A percentile compares a stretch with the other conserved stretches of the same genome.
phyloP scores from a whole-genome alignment of 2,888 invertebrate genomes.

The Gnatocerus cornutus region DNA sequence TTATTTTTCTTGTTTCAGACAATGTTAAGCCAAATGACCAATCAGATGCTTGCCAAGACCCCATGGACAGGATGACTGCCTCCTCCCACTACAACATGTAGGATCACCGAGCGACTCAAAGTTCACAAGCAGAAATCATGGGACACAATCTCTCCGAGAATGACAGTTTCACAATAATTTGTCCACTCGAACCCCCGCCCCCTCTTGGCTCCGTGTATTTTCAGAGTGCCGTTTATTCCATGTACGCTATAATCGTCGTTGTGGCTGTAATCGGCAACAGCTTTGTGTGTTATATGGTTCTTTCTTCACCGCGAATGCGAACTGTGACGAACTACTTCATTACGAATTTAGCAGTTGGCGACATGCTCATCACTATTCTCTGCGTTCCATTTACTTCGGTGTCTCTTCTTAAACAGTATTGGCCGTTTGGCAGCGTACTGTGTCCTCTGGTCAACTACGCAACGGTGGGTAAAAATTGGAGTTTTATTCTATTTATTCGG shows the following conservation, averaged over 20 bases:
- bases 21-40: background rate
- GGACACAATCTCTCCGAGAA: conserved; percentile 34
- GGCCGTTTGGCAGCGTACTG: conserved; percentile 90
- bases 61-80: background rate
- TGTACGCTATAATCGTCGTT: conserved; percentile 83
- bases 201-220: conserved; percentile 72
- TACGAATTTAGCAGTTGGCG: conserved; percentile 90
- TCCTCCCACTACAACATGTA: background rate
- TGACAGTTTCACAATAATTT: conserved; percentile 49
- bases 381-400: conserved; percentile 94
- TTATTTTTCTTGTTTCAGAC: conserved; percentile 18
- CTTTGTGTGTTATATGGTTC: conserved; percentile 90
- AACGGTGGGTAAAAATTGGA: conserved; percentile 70
- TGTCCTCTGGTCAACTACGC: conserved; percentile 89
- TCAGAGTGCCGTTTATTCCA: conserved; percentile 78
- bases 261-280: conserved; percentile 84
- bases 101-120: background rate
- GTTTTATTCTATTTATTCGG: background rate
- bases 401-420: conserved; percentile 85
- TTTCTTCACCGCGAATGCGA: conserved; percentile 88
- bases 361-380: conserved; percentile 91
- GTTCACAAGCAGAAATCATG: background rate
- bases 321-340: conserved; percentile 96
- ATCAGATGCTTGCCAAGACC: background rate
- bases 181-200: conserved; percentile 52